Base-by-base conservation (phyloP, 2,888 invertebrate species). In the Orgyia antiqua region DNA sequence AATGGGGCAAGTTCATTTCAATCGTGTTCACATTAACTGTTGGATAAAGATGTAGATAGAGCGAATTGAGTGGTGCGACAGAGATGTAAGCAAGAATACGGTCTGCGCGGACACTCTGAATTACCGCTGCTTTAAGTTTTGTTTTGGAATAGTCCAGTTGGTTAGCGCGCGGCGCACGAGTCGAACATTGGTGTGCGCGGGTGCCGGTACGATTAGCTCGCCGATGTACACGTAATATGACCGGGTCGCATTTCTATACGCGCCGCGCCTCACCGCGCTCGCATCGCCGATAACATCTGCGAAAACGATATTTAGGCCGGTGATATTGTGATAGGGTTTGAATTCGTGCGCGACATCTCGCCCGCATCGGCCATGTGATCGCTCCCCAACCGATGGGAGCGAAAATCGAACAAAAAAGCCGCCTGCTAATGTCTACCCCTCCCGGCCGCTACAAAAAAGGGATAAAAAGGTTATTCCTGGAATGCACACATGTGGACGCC, bases 391-490 rank as follows among this genome's bases (percentile, higher is more conserved):
- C 66, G 63, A 69, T 66, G 72, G 71, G 71, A 73, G 71, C 67
- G 63, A 64, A 57, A 63, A 52, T 42, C 62, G 68, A 69, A 70
- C 71, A 74, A 76, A 71, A 77, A 76, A 73, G 67, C 65, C 65
- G 67, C 64, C 66, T 64, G 74, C 75, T 74, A 68, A 77, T 79
- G 79, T 76, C 73, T 75, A 72, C 71, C 74, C 71, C 67, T 74
- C 67, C 61, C 68, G 71, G 62, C 47, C 55, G 66, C 56, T 58
- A 75, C 71, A 73, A 74, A 77, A 78, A 79, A 79, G 73, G 75
- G 70, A 78, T 75, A 80, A 78, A 77, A 74, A 68, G 71, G 64
- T 66, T 72, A 78, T 78, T 80, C 77, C 67, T 76, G 84, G 83
- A 83, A 84, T 77, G 83, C 74, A 64, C 83, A 83, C 78, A 77